Evolutionary conservation across 2,888 invertebrate species (phyloP), one percentile per base, ranked within the genome.

Genomic region (Eubasilissa splendida): DNA sequence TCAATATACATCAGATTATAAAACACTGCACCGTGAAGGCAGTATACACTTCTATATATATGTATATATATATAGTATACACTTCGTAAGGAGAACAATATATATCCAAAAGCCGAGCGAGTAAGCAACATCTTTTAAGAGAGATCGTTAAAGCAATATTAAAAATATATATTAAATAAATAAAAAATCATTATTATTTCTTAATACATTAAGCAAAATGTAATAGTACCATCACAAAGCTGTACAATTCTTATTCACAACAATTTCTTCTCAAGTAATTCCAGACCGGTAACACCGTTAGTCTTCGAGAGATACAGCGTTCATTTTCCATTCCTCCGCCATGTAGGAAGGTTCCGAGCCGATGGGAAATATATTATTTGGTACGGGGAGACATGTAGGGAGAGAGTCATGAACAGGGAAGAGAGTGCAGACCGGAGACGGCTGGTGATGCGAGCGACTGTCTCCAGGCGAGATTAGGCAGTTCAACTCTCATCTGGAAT

Each of bases 401-500:
- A 58, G 14, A 12, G 14, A 7, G 12, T 58, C 14, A 14, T 73
- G 73, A 73, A 52, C 22, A 68, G 68, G 50, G 14, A 68, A 73
- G 73, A 73, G 54, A 33, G 58, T 58, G 58, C 14, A 58, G 70
- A 70, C 52, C 70, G 70, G 53, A 70, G 22, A 63, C 33, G 63
- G 10, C 52, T 22, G 70, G 70, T 42, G 56, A 31, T 33, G 56
- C 50, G 42, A 56, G 52, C 10, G 70, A 70, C 4, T 33, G 70
- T 52, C 70, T 70, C 73, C 71, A 56, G 22, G 33, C 54, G 33
- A 12, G 31, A 12, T 73, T 33, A 73, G 73, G 33, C 60, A 33
- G 59, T 90, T 91, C 91, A 91, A 90, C 90, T 90, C 85, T 90
- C 91, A 89, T 90, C 91, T 91, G 90, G 7, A 81, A 81, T 22